Base-by-base conservation (phyloP, 2,113 vertebrate species). In the Panurus biarmicus region DNA sequence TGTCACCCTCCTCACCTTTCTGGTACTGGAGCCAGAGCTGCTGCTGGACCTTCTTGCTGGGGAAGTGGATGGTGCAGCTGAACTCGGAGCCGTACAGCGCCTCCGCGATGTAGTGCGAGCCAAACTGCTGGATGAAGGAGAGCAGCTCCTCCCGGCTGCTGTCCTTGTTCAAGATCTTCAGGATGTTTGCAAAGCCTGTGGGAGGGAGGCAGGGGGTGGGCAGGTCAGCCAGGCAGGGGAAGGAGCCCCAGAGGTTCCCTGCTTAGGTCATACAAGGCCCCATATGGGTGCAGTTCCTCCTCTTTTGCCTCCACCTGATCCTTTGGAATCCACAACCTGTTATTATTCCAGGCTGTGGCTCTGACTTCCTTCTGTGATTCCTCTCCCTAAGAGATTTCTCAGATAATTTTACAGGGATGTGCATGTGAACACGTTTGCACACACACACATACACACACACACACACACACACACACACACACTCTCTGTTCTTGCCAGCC, bases 1-100 rank as follows among this genome's bases (percentile, higher is more conserved):
- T 14, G 0, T 6, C 2, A 2, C 23, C 7, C 66, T 33, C 48
- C 98, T 98, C 97, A 99, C 99, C 99, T 99, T 99, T 99, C 98
- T 99, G 99, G 93, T 99, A 99, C 98, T 99, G 99, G 31, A 99
- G 98, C 99, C 99, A 99, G 69, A 99, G 98, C 97, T 99, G 99
- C 98, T 99, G 99, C 98, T 99, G 99, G 42, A 98, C 98, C 96
- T 99, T 99, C 98, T 99, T 99, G 98, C 98, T 99, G 96, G 99
- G 99, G 92, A 99, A 99, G 97, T 98, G 99, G 97, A 99, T 99
- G 97, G 97, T 98, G 96, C 99, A 99, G 97, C 98, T 99, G 97
- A 99, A 99, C 96, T 99, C 99, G 0, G 99, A 99, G 79, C 99
- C 99, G 0, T 99, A 99, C 24, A 99, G 98, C 1, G 99, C 99